A percentile compares a stretch with the other conserved stretches of the same genome.
Evolutionary conservation across 2,888 invertebrate genomes (phyloP).

Genomic region (Pediacus dermestoides): DNA sequence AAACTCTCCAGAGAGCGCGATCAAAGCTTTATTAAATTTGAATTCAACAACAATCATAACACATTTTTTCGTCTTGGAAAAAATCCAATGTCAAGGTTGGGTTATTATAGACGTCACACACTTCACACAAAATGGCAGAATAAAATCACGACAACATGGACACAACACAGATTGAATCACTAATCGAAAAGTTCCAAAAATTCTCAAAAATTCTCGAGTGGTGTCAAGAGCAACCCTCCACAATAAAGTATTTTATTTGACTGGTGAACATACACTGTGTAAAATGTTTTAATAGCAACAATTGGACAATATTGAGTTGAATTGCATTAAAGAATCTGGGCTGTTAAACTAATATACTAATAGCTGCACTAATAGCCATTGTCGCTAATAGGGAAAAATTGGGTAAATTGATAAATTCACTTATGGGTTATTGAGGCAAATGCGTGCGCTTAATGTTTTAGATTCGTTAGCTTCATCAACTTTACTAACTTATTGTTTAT

Average conservation of each 20-base stretch:
- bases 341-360: conserved; percentile 52
- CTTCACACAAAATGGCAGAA: background rate
- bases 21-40: background rate
- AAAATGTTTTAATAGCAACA: conserved; percentile 51
- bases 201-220: background rate
- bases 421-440: conserved; percentile 44
- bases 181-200: background rate
- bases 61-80: conserved; percentile 1
- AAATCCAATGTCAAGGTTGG: conserved; percentile 1
- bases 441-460: conserved; percentile 38
- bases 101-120: background rate
- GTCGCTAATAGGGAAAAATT: conserved; percentile 54
- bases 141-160: background rate
- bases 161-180: background rate
- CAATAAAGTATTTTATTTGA: conserved; percentile 45
- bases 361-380: conserved; percentile 52
- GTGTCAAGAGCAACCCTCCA: conserved; percentile 39
- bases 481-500: conserved; percentile 33
- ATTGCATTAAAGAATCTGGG: conserved; percentile 53
- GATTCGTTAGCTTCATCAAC: conserved; percentile 35
- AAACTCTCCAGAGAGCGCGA: background rate
- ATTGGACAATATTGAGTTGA: conserved; percentile 53
- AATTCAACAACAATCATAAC: background rate
- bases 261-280: conserved; percentile 46
- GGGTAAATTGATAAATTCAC: conserved; percentile 54